These are phyloP conservation scores for Drosophila tanythrix DNA, from an alignment of 2,888 invertebrate species.

Conservation along the genomic window DNA sequence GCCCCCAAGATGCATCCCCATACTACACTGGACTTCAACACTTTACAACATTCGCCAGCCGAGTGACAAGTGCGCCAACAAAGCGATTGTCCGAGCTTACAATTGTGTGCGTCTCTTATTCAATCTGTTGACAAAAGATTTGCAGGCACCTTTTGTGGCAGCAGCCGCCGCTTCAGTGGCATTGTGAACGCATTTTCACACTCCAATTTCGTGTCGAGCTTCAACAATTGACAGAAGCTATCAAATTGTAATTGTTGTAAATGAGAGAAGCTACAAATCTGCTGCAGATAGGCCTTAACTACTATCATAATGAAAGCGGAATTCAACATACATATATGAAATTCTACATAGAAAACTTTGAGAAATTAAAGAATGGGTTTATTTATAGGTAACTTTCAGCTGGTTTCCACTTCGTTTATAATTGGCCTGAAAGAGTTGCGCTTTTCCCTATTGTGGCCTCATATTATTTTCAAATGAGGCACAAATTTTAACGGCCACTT, in stretches of 20 bases:
- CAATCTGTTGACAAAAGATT: conserved; percentile 72
- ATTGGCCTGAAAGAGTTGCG: conserved; percentile 40
- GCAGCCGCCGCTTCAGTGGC: conserved; percentile 22
- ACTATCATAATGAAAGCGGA: conserved; percentile 15
- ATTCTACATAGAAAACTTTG: conserved; percentile 44
- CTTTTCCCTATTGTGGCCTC: conserved; percentile 59
- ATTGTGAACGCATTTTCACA: conserved; percentile 79
- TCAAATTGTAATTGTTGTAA: conserved; percentile 34
- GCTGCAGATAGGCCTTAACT: conserved; percentile 1
- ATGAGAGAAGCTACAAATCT: conserved; percentile 26
- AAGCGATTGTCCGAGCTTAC: conserved; percentile 62
- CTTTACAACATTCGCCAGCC: conserved; percentile 10
- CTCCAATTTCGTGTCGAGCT: conserved; percentile 67
- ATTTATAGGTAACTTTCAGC: conserved; percentile 55
- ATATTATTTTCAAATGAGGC: conserved; percentile 45
- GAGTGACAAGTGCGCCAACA: conserved; percentile 23
- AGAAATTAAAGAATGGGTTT: conserved; percentile 37
- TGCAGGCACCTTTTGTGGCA: conserved; percentile 57
- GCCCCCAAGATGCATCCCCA: conserved; percentile 52
- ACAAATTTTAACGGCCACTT: conserved; percentile 63
- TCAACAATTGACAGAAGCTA: conserved; percentile 47
- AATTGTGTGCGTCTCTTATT: conserved; percentile 58
- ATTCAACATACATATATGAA: conserved; percentile 29
- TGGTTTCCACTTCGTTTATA: conserved; percentile 43
- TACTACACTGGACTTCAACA: conserved; percentile 11